Percentiles rank a stretch among this genome's conserved stretches.
Evolutionary conservation across 2,797 vertebrate species (phyloP).

Genomic region (Agapornis canus): DNA sequence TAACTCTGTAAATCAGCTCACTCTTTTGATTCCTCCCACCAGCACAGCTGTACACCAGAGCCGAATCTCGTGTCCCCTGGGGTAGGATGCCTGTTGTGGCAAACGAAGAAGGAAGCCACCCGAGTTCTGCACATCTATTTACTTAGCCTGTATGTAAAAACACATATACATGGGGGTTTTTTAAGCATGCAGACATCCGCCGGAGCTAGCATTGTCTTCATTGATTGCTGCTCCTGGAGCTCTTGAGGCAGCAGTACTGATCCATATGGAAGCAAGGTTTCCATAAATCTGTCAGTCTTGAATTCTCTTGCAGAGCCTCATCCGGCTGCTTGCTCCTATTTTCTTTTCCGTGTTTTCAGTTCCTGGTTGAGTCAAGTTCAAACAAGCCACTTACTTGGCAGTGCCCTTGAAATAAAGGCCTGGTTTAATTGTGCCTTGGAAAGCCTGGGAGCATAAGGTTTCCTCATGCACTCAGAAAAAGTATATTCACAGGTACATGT

Average conservation of each 20-base stretch:
- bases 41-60: conserved; percentile 18
- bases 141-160: background rate
- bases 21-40: conserved; percentile 45
- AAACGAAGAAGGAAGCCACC: background rate
- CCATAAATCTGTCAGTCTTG: conserved; percentile 59
- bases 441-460: conserved; percentile 31
- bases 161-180: background rate
- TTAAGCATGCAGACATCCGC: conserved; percentile 13
- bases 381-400: conserved; percentile 51
- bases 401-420: conserved; percentile 26
- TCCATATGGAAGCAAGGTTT: conserved; percentile 60
- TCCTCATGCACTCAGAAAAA: conserved; percentile 6
- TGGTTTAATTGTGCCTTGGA: conserved; percentile 9
- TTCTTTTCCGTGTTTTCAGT: conserved; percentile 39
- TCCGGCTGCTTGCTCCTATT: conserved; percentile 22
- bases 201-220: conserved; percentile 24
- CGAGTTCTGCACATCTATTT: conserved; percentile 12
- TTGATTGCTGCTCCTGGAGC: conserved; percentile 3
- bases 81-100: background rate
- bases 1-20: conserved; percentile 26
- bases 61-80: background rate
- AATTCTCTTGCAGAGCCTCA: conserved; percentile 57
- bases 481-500: background rate
- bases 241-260: conserved; percentile 25
- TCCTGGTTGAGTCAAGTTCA: conserved; percentile 37